These are phyloP conservation scores for Hypsopygia costalis DNA, from an alignment of 2,888 invertebrate genomes.

Conservation along the genomic window DNA sequence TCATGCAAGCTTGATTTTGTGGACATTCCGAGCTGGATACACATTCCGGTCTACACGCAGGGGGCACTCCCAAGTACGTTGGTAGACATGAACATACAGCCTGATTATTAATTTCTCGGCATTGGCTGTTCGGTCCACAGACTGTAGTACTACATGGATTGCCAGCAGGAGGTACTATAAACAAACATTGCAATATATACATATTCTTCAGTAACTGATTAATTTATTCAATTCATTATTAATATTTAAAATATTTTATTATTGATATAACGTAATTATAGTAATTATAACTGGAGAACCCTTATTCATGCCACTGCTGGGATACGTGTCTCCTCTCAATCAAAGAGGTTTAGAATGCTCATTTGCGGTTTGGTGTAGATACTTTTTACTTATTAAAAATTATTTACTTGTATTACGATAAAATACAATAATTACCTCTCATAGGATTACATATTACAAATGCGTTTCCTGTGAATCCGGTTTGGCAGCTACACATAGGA, in stretches of 20 bases:
- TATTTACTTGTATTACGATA: too few relatives aligned
- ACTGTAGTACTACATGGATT: conserved; percentile 86
- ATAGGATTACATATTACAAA: conserved; percentile 72
- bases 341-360: too few relatives aligned
- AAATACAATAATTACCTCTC: conserved; percentile 62
- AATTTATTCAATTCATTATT: too few relatives aligned
- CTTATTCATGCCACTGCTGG: too few relatives aligned
- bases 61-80: conserved; percentile 86
- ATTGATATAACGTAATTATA: too few relatives aligned
- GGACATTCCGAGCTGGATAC: conserved; percentile 86
- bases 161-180: conserved; percentile 40
- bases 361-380: too few relatives aligned
- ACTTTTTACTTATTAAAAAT: too few relatives aligned
- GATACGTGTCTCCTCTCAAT: too few relatives aligned
- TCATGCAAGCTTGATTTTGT: conserved; percentile 84
- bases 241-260: too few relatives aligned
- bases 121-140: conserved; percentile 87
- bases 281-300: too few relatives aligned
- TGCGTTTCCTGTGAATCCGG: conserved; percentile 82
- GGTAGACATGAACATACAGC: conserved; percentile 87
- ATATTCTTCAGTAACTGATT: too few relatives aligned
- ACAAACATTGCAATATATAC: too few relatives aligned
- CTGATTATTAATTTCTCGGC: conserved; percentile 81
- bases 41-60: conserved; percentile 88
- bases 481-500: conserved; percentile 84